These are phyloP conservation scores for Eolophus roseicapilla DNA, from an alignment of 2,113 vertebrate species.

Conservation along the genomic window DNA sequence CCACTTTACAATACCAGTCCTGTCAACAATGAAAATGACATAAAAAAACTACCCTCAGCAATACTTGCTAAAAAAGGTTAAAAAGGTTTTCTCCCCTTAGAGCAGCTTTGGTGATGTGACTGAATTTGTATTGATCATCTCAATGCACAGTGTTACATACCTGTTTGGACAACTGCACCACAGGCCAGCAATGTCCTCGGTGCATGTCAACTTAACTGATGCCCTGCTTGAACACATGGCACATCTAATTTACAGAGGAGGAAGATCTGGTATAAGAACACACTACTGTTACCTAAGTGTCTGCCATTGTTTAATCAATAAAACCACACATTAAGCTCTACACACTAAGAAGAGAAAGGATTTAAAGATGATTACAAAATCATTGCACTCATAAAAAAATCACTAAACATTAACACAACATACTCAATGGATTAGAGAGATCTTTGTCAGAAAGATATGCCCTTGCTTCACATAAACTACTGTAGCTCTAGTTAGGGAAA, in stretches of 20 bases:
- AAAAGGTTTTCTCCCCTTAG: neutral
- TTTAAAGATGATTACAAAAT: neutral
- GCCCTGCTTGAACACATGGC: neutral
- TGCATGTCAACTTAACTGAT: neutral
- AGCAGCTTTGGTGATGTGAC: neutral
- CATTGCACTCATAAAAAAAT: neutral
- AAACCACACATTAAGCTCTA: neutral
- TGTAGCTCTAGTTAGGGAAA: neutral
- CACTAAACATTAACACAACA: rapidly evolving
- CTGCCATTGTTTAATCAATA: neutral
- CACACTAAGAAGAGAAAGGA: neutral
- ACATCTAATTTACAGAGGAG: neutral
- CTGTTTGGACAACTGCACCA: neutral
- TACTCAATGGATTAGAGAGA: neutral
- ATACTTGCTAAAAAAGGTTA: neutral
- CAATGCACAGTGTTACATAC: neutral
- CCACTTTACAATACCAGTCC: neutral
- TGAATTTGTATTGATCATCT: neutral
- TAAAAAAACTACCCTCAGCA: neutral
- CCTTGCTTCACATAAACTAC: neutral
- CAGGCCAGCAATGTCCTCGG: neutral
- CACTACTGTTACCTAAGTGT: neutral
- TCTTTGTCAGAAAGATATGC: neutral
- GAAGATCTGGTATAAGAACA: neutral
- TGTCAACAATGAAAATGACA: neutral